Evolutionary conservation across 64 coral and sea anemone species (phyloP).

Genomic region (Stichodactyla helianthus): DNA sequence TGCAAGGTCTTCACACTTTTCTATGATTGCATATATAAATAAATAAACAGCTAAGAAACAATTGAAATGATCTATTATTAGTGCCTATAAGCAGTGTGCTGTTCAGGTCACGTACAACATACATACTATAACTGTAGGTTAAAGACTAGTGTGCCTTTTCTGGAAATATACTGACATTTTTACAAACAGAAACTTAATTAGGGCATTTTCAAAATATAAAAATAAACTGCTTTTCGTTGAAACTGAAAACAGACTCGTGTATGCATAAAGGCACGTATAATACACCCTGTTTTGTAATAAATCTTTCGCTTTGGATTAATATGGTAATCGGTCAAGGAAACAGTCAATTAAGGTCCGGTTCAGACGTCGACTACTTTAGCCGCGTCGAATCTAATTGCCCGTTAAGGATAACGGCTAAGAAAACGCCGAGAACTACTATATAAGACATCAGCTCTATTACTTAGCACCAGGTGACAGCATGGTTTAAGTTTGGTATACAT

Average conservation of each 20-base stretch:
- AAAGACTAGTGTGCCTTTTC: neutral
- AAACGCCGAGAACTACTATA: too few relatives aligned
- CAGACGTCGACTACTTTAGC: too few relatives aligned
- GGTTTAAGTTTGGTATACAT: too few relatives aligned
- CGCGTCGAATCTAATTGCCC: too few relatives aligned
- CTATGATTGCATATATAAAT: neutral
- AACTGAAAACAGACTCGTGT: neutral
- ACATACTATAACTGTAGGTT: neutral
- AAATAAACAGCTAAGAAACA: neutral
- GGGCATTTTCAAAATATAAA: neutral
- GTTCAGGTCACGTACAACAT: neutral
- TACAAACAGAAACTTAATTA: neutral
- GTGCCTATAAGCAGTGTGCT: neutral
- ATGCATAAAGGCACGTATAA: neutral
- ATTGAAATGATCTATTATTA: neutral
- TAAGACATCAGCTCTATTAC: too few relatives aligned
- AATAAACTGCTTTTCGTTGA: neutral
- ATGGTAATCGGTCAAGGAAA: neutral
- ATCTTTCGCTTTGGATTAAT: neutral
- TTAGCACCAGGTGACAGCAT: too few relatives aligned
- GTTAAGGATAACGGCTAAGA: too few relatives aligned
- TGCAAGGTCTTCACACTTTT: neutral
- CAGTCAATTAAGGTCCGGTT: too few relatives aligned
- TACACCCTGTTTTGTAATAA: neutral
- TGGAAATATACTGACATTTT: neutral